Evolutionary conservation across 2,113 vertebrate species (phyloP).

Genomic region (Cyanoramphus novaezelandiae): DNA sequence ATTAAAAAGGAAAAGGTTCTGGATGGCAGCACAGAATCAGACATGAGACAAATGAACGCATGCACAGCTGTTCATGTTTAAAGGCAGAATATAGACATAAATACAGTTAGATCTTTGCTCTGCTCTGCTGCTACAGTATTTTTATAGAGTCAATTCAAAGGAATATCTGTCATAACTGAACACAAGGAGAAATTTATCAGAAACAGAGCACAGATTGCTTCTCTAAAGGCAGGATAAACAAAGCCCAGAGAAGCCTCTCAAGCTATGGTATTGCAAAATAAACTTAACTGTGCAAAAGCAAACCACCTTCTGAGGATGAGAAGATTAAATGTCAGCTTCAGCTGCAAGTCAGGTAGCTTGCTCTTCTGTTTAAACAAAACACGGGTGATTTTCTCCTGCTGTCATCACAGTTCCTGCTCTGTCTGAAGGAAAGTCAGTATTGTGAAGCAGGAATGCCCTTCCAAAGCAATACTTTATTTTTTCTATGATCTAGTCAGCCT

Average conservation of each 20-base stretch:
- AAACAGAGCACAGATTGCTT: conserved; percentile 64
- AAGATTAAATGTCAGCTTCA: conserved; percentile 22
- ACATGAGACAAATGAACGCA: conserved; percentile 66
- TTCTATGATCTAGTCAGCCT: neutral
- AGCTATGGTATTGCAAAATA: conserved; percentile 50
- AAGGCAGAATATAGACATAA: conserved; percentile 73
- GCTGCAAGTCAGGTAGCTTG: neutral
- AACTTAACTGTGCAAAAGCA: conserved; percentile 53
- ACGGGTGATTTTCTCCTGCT: neutral
- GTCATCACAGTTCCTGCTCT: neutral
- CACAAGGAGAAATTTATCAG: conserved; percentile 70
- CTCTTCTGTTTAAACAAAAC: conserved; percentile 4
- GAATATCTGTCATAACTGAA: conserved; percentile 71
- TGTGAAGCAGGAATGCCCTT: neutral
- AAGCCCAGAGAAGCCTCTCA: conserved; percentile 59
- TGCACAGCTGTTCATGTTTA: conserved; percentile 77
- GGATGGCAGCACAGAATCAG: conserved; percentile 59
- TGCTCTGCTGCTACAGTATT: conserved; percentile 69
- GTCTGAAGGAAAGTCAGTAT: neutral
- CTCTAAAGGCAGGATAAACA: conserved; percentile 62
- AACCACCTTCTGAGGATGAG: conserved; percentile 43
- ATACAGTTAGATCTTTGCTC: conserved; percentile 67
- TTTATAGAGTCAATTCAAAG: conserved; percentile 73
- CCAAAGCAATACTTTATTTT: neutral
- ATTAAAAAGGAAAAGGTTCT: conserved; percentile 61